Evolutionary conservation across 2,797 vertebrate species (phyloP), one percentile per base, ranked within the genome.

Genomic region (Crenuchus spilurus): DNA sequence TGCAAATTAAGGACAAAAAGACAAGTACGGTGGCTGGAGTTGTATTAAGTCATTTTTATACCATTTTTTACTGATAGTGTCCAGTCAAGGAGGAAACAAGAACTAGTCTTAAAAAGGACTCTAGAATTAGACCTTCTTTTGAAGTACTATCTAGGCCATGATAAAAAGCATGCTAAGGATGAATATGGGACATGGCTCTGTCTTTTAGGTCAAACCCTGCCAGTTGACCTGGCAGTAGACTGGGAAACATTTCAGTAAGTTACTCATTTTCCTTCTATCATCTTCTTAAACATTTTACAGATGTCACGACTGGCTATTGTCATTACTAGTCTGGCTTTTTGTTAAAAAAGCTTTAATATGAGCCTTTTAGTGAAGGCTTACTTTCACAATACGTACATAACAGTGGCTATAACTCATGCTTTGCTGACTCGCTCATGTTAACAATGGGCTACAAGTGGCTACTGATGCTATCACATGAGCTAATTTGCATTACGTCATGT

Each of bases 1-100:
- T 14, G 57, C 78, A 74, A 80, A 70, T 85, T 79, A 75, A 75
- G 35, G 72, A 80, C 72, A 80, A 80, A n/a, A 79, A 41, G 51
- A 64, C 22, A 52, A 13, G 54, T 3, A 66, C 55, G 22, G 24
- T 1, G 22, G 26, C 11, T 4, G 26, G 16, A n/a, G 41, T 31
- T 2, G 1, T 7, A 8, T 30, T 16, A 46, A 28, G 6, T n/a
- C 13, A n/a, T 22, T 61, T 62, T 22, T 30, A 10, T 31, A 8
- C 6, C 14, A 18, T 55, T 26, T 28, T 42, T 22, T 26, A 26
- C 14, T 62, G 37, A 37, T 22, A 22, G 31, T 4, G 35, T 42
- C 37, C 37, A 9, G 30, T n/a, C 52, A 18, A 9, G 0, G 46
- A 49, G 10, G 37, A 24, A 22, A 62, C 0, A 10, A 28, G 16